A percentile compares a stretch with the other conserved stretches of the same genome.
phyloP scores from a whole-genome alignment of 2,888 invertebrate species.

The Thymelicus sylvestris region DNA sequence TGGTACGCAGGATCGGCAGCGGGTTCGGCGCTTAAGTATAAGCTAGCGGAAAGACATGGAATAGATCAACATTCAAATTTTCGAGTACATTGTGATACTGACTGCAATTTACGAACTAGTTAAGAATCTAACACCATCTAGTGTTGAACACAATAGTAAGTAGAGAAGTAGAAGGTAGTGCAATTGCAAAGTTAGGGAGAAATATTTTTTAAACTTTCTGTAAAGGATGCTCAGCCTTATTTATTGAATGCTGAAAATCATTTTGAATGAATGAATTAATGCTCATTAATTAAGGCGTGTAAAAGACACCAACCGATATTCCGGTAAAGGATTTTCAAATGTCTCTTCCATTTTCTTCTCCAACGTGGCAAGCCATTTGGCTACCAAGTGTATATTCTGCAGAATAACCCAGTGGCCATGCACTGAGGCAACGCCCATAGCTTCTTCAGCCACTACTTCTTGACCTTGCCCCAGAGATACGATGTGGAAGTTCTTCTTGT shows the following conservation, averaged over 20 bases:
- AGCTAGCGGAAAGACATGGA: constrained; percentile 56
- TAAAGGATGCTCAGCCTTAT: no score
- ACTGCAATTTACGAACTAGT: no score
- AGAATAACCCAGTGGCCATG: constrained; percentile 97
- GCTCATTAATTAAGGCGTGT: background rate
- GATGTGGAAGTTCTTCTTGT: constrained; percentile 94
- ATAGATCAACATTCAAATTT: background rate
- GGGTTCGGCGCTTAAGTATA: constrained; percentile 96
- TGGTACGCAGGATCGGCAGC: constrained; percentile 87
- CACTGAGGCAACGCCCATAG: constrained; percentile 90
- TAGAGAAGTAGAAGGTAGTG: no score
- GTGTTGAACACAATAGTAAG: no score
- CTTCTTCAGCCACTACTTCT: constrained; percentile 95
- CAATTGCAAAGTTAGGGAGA: no score
- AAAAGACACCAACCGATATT: constrained; percentile 74
- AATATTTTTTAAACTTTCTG: no score
- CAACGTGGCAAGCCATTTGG: constrained; percentile 93
- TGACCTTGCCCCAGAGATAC: constrained; percentile 98
- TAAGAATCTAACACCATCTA: no score
- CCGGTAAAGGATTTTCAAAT: constrained; percentile 86
- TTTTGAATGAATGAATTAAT: no score
- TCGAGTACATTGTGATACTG: no score
- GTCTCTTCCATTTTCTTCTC: constrained; percentile 96
- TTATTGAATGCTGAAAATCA: no score
- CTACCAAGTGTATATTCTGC: constrained; percentile 96